A percentile compares a stretch with the other conserved stretches of the same genome.
Conservation (phyloP, 1,140 invertebrate species). For the Pomphorhynchus laevis region DNA sequence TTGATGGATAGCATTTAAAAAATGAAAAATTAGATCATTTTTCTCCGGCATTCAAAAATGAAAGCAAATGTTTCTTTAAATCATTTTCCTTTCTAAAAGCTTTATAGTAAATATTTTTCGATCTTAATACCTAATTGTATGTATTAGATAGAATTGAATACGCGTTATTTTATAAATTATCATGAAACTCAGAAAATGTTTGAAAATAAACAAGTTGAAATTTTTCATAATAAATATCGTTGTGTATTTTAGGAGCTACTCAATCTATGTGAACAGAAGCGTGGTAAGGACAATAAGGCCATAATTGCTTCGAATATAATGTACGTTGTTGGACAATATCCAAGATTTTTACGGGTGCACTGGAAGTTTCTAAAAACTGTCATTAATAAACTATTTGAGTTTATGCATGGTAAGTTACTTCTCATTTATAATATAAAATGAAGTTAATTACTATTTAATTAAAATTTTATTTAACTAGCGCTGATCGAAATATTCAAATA, state of each 20-base stretch:
- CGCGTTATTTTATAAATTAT: no score
- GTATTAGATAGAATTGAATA: no score
- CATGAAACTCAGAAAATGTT: no score
- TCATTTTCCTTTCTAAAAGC: no score
- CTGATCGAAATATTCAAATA: no score
- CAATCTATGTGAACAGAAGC: slow-evolving; percentile 88
- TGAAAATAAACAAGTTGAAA: neutral
- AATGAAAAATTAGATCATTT: no score
- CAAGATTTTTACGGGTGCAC: slow-evolving; percentile 79
- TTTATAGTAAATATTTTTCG: no score
- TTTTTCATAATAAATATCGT: neutral
- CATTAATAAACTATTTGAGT: slow-evolving; percentile 98
- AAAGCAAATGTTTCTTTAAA: no score
- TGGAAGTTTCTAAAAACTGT: slow-evolving; percentile 99
- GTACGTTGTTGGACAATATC: slow-evolving; percentile 99
- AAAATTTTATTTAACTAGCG: no score
- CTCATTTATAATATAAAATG: neutral
- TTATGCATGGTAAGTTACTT: slow-evolving; percentile 54
- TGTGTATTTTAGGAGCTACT: slow-evolving; percentile 33
- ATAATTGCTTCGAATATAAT: slow-evolving; percentile 99
- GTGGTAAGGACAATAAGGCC: slow-evolving; percentile 97
- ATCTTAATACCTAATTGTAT: no score
- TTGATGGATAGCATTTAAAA: no score
- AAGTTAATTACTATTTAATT: neutral
- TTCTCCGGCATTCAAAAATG: no score